phyloP scores from a whole-genome alignment of 1,140 invertebrate genomes.

The Luehdorfia chinensis region DNA sequence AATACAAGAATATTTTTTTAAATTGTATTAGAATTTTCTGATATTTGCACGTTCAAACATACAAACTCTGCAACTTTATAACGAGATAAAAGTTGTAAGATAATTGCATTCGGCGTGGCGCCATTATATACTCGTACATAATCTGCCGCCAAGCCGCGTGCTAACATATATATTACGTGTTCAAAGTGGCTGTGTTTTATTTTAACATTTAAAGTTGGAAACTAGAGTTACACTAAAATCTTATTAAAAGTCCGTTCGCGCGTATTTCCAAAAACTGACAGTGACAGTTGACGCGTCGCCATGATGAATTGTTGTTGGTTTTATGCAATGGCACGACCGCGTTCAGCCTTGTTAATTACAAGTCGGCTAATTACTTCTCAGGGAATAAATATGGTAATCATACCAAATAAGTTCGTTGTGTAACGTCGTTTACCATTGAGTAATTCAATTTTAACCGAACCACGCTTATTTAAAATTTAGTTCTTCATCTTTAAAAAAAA shows the following conservation, averaged over 20 bases:
- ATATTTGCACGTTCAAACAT: too few relatives aligned
- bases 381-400: slow-evolving; percentile 13
- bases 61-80: too few relatives aligned
- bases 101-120: too few relatives aligned
- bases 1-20: too few relatives aligned
- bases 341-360: slow-evolving; percentile 11
- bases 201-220: background rate
- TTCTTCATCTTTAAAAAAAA: background rate
- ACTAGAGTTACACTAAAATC: slow-evolving; percentile 1
- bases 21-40: too few relatives aligned
- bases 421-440: background rate
- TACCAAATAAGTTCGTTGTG: slow-evolving; percentile 6
- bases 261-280: slow-evolving; percentile 11
- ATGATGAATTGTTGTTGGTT: slow-evolving; percentile 9
- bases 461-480: background rate
- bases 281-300: slow-evolving; percentile 11
- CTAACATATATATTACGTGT: background rate
- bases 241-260: slow-evolving; percentile 10
- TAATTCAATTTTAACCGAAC: slow-evolving; percentile 9
- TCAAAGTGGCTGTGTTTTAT: background rate
- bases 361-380: slow-evolving; percentile 10
- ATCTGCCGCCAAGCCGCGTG: too few relatives aligned
- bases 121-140: background rate
- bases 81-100: too few relatives aligned
- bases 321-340: slow-evolving; percentile 1